Conservation (phyloP, 2,888 invertebrate species). For the Mesorhabditis spiculigera region DNA sequence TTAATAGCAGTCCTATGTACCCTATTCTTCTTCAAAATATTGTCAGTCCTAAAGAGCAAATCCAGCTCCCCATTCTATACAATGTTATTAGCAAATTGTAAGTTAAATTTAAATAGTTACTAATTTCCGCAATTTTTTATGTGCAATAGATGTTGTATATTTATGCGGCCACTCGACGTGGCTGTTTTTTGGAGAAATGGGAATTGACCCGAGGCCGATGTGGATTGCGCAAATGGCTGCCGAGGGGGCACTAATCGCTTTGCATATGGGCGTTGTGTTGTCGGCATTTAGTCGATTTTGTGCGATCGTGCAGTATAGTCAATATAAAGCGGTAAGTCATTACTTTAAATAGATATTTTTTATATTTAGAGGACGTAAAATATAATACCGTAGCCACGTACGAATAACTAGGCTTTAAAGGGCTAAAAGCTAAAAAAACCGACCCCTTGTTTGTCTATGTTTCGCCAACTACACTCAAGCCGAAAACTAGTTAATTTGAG, state of each 20-base stretch:
- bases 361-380: too few relatives aligned
- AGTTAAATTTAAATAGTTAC: neutral
- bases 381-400: too few relatives aligned
- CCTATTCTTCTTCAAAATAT: neutral
- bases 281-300: neutral
- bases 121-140: neutral
- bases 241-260: neutral
- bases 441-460: too few relatives aligned
- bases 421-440: too few relatives aligned
- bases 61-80: slow-evolving; percentile 2
- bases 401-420: too few relatives aligned
- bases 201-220: neutral
- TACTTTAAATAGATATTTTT: neutral
- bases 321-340: neutral
- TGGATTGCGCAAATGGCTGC: neutral
- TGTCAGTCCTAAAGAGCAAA: neutral
- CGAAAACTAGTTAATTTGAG: too few relatives aligned
- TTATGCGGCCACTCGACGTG: slow-evolving; percentile 1
- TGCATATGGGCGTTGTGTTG: neutral
- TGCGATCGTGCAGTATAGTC: neutral
- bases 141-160: slow-evolving; percentile 1
- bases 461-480: too few relatives aligned
- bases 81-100: slow-evolving; percentile 2
- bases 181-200: neutral
- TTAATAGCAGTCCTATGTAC: neutral